A percentile compares a stretch with the other conserved stretches of the same genome.
Conservation (phyloP, 2,797 vertebrate genomes). For the Dermochelys coriacea region DNA sequence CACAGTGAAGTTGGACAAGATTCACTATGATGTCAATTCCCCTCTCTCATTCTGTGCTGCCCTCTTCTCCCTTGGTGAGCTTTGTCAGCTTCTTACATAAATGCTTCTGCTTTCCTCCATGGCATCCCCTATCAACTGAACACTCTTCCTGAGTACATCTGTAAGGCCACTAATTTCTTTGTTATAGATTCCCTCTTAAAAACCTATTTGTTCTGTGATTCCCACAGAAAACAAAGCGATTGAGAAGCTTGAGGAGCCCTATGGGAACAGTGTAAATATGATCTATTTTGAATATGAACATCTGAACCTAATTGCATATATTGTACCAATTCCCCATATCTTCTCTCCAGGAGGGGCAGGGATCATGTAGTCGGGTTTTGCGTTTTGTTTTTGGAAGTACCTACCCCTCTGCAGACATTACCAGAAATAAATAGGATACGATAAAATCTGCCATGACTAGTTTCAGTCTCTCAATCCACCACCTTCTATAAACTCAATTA, state of each 20-base stretch:
- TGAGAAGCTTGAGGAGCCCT: not conserved
- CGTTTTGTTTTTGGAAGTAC: not conserved
- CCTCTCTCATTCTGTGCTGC: not conserved
- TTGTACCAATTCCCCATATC: not conserved
- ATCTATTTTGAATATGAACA: not conserved
- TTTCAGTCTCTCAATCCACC: conserved; percentile 4
- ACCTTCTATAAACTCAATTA: not conserved
- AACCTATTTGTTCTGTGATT: not conserved
- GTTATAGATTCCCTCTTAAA: not conserved
- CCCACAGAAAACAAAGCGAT: not conserved
- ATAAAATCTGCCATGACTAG: not conserved
- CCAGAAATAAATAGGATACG: conserved; percentile 13
- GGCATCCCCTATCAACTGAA: not conserved
- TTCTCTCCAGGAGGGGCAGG: not conserved
- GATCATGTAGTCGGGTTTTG: not conserved
- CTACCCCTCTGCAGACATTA: not conserved
- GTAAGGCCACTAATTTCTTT: not conserved
- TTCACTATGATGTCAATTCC: not conserved
- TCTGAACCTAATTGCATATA: not conserved
- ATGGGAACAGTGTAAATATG: not conserved
- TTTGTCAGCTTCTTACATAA: not conserved
- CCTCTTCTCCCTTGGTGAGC: not conserved
- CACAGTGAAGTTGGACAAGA: not conserved
- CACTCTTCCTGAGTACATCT: not conserved
- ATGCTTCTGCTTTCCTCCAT: not conserved